These are phyloP conservation scores for Nothura maculosa DNA, from an alignment of 2,797 vertebrate genomes.

Conservation along the genomic window DNA sequence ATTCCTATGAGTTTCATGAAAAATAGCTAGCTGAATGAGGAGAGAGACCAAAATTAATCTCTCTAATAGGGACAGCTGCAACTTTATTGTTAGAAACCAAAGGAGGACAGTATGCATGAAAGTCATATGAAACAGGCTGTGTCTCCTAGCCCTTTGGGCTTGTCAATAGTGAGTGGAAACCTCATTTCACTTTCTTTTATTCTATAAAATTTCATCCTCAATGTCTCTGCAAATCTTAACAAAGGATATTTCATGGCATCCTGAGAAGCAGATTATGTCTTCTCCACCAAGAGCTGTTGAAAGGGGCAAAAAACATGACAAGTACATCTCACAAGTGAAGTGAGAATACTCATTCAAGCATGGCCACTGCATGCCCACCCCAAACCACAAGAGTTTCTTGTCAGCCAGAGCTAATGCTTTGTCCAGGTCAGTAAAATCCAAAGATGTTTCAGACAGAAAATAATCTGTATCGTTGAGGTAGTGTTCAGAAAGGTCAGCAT, in stretches of 20 bases:
- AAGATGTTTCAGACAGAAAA: neutral
- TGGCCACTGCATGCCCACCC: neutral
- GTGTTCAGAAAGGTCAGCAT: neutral
- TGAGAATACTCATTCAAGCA: neutral
- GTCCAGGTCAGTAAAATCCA: neutral
- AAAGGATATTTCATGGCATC: neutral
- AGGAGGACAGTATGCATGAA: neutral
- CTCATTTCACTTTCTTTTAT: neutral
- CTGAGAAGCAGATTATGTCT: neutral
- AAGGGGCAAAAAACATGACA: neutral
- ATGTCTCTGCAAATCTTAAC: neutral
- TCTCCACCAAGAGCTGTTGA: neutral
- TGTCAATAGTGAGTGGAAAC: neutral
- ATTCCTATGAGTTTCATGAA: conserved; percentile 52
- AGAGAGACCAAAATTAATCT: conserved; percentile 61
- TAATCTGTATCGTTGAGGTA: neutral
- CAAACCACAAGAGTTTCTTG: neutral
- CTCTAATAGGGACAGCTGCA: conserved; percentile 33
- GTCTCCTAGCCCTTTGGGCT: neutral
- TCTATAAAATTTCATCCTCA: neutral
- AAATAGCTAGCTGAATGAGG: conserved; percentile 56
- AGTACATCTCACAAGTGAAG: neutral
- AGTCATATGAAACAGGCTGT: neutral
- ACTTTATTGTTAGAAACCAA: conserved; percentile 51
- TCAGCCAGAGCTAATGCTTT: neutral